Conservation (phyloP, 2,113 vertebrate genomes). For the Atractosteus spatula region DNA sequence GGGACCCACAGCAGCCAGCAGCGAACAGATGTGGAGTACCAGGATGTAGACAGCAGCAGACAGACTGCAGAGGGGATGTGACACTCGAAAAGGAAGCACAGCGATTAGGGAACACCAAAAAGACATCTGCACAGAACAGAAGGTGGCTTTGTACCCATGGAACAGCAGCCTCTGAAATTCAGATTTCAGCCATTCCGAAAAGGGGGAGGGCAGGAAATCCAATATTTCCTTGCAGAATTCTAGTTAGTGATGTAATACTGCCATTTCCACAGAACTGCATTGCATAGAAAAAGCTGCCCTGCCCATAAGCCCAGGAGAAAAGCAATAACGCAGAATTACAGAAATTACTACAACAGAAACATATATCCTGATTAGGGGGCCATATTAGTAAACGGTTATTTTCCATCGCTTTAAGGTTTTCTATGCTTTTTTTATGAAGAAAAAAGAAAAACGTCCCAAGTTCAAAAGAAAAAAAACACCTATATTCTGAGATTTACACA, state of each 20-base stretch:
- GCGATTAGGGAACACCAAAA: constrained; percentile 41
- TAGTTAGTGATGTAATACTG: constrained; percentile 42
- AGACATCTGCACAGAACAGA: constrained; percentile 44
- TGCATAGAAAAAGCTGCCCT: no score
- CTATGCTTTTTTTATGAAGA: no score
- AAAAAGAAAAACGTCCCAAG: no score
- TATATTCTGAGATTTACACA: no score
- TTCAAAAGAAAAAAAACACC: no score
- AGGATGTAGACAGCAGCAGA: constrained; percentile 26
- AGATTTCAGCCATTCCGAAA: constrained; percentile 6
- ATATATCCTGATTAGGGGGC: no score
- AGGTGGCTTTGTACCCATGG: constrained; percentile 38
- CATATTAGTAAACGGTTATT: no score
- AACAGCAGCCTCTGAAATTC: constrained; percentile 25
- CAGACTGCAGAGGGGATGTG: constrained; percentile 36
- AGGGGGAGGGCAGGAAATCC: constrained; percentile 34
- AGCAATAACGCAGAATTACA: no score
- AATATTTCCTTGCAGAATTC: constrained; percentile 47
- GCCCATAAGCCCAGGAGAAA: no score
- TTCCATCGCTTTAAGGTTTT: no score
- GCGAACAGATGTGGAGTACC: constrained; percentile 17
- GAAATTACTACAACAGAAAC: no score
- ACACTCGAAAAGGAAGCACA: constrained; percentile 37
- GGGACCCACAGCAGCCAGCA: no score
- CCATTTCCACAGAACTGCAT: constrained; percentile 35